These are phyloP conservation scores for Gallinago nigripennis DNA, from an alignment of 2,797 vertebrate genomes.

Conservation along the genomic window DNA sequence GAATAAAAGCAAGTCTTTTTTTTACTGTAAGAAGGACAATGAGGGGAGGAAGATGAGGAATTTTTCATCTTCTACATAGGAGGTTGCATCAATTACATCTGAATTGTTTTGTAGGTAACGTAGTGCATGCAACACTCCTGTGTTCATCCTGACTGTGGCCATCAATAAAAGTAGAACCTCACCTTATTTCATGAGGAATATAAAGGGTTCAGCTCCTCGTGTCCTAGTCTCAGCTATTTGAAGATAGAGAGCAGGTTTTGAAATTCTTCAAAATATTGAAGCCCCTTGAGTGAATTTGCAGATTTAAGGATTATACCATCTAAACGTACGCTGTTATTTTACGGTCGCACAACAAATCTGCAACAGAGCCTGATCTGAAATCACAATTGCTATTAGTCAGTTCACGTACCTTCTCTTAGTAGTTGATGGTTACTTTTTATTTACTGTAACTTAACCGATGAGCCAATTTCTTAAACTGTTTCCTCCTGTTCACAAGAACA, in stretches of 20 bases:
- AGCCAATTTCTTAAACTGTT: background rate
- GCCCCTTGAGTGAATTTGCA: background rate
- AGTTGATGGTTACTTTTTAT: background rate
- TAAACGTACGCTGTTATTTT: background rate
- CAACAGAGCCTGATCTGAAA: background rate
- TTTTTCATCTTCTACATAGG: background rate
- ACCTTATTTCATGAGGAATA: background rate
- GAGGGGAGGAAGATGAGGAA: background rate
- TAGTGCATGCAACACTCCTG: background rate
- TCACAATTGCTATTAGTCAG: background rate
- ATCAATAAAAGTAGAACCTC: background rate
- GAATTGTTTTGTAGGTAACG: background rate
- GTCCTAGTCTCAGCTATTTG: background rate
- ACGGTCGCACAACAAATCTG: background rate
- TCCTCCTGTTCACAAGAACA: background rate
- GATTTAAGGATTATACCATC: background rate
- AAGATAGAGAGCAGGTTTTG: background rate
- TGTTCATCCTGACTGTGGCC: background rate
- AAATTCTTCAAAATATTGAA: background rate
- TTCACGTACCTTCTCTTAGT: background rate
- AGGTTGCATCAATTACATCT: background rate
- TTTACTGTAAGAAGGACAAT: background rate
- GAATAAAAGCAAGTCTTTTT: background rate
- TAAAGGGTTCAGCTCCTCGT: background rate
- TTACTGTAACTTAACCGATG: background rate